phyloP scores from a whole-genome alignment of 2,888 invertebrate species.

The Drosophila bunnanda region DNA sequence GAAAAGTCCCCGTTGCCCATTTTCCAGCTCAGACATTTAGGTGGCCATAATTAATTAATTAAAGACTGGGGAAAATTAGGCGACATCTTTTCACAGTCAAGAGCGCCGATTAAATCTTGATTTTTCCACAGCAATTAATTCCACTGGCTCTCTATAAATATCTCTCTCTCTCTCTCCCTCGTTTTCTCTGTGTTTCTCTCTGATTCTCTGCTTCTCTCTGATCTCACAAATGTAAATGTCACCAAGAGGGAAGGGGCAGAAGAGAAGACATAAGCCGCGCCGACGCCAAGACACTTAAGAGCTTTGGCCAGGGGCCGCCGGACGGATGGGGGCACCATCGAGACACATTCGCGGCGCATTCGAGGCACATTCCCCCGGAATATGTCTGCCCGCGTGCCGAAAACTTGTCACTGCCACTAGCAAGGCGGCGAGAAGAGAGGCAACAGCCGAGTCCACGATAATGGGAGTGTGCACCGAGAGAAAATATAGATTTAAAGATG shows the following conservation, averaged over 20 bases:
- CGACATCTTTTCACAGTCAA: constrained; percentile 75
- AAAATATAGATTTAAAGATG: background rate
- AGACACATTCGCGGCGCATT: constrained; percentile 34
- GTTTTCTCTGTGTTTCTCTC: constrained; percentile 9
- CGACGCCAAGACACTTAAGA: constrained; percentile 83
- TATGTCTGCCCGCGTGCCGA: constrained; percentile 83
- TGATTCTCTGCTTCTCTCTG: constrained; percentile 48
- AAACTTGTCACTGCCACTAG: constrained; percentile 75
- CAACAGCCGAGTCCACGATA: constrained; percentile 6
- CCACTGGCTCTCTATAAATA: constrained; percentile 15
- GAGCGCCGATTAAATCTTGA: constrained; percentile 53
- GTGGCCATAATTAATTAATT: constrained; percentile 73
- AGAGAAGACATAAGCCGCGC: constrained; percentile 69
- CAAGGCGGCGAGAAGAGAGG: constrained; percentile 23
- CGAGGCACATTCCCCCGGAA: constrained; percentile 67
- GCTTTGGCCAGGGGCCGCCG: constrained; percentile 67
- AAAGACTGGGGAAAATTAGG: constrained; percentile 70
- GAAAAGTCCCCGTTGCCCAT: constrained; percentile 27
- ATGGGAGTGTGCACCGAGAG: constrained; percentile 6
- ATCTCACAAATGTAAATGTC: constrained; percentile 77
- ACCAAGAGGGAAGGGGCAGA: constrained; percentile 18
- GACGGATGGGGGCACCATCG: constrained; percentile 25
- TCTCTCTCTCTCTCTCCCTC: constrained; percentile 9
- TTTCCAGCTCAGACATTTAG: constrained; percentile 18
- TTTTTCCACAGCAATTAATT: constrained; percentile 78